A percentile compares a stretch with the other conserved stretches of the same genome.
Evolutionary conservation across 2,888 invertebrate species (phyloP).

Genomic region (Machimus rusticus): DNA sequence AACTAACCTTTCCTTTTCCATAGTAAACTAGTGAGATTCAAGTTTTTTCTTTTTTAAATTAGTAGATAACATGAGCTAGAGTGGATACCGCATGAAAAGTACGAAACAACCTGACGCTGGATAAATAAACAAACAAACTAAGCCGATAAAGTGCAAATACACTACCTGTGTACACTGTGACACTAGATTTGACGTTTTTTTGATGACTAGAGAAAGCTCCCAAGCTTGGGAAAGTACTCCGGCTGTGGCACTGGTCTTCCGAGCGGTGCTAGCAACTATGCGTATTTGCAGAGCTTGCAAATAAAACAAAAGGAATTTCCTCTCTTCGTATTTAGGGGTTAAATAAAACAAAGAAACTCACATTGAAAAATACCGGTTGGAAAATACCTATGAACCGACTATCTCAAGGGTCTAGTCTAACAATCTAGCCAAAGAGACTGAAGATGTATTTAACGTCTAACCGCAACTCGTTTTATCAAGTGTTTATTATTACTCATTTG

Average conservation of each 20-base stretch:
- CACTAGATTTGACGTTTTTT: neutral
- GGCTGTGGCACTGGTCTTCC: neutral
- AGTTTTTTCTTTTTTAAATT: neutral
- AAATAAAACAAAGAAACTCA: neutral
- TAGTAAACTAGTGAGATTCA: slow-evolving; percentile 2
- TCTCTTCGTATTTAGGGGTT: neutral
- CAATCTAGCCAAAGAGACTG: neutral
- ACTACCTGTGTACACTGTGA: neutral
- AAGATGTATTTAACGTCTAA: no score
- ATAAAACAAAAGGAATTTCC: neutral
- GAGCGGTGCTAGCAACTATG: neutral
- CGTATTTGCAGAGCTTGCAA: neutral
- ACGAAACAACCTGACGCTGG: neutral
- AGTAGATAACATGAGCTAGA: neutral
- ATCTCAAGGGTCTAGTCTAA: neutral
- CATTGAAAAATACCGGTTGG: neutral
- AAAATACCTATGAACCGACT: neutral
- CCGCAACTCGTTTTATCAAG: neutral
- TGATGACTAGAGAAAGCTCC: neutral
- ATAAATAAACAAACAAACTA: neutral
- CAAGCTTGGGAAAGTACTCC: neutral
- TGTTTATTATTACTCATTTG: no score
- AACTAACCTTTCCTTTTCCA: slow-evolving; percentile 35
- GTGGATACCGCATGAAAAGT: neutral
- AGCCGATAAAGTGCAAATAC: neutral